phyloP scores from a whole-genome alignment of 2,797 vertebrate genomes.

The Okamejei kenojei region DNA sequence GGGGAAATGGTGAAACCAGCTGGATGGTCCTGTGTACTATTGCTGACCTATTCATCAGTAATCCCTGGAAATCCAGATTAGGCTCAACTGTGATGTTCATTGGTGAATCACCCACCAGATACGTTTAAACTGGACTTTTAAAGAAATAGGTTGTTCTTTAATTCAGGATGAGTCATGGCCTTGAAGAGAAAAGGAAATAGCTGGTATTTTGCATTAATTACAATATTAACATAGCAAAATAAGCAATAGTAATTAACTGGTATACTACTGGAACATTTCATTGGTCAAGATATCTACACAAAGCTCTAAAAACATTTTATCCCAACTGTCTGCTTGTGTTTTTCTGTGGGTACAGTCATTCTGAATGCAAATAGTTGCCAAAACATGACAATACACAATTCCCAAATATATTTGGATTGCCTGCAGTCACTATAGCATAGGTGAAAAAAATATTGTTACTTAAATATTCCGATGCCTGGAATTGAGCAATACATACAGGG shows the following conservation, averaged over 20 bases:
- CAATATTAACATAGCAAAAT: neutral
- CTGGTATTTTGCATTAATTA: neutral
- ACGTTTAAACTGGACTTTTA: neutral
- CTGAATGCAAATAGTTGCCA: neutral
- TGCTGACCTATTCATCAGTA: too few relatives aligned
- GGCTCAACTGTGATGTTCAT: neutral
- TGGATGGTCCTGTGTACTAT: too few relatives aligned
- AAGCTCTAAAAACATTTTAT: neutral
- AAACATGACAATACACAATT: neutral
- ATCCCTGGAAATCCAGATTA: neutral
- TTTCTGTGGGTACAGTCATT: neutral
- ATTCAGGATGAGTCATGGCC: neutral
- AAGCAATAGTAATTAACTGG: neutral
- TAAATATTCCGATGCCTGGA: constrained; percentile 6
- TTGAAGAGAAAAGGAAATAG: neutral
- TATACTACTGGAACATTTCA: neutral
- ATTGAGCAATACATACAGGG: neutral
- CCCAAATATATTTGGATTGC: neutral
- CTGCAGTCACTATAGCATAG: neutral
- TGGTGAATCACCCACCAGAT: neutral
- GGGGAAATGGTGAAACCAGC: neutral
- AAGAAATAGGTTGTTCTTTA: neutral
- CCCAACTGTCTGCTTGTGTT: neutral
- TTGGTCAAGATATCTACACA: neutral
- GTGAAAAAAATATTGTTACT: neutral